Percentiles rank a stretch among this genome's conserved stretches.
Evolutionary conservation across 2,888 invertebrate genomes (phyloP).

Genomic region (Scaeva pyrastri): DNA sequence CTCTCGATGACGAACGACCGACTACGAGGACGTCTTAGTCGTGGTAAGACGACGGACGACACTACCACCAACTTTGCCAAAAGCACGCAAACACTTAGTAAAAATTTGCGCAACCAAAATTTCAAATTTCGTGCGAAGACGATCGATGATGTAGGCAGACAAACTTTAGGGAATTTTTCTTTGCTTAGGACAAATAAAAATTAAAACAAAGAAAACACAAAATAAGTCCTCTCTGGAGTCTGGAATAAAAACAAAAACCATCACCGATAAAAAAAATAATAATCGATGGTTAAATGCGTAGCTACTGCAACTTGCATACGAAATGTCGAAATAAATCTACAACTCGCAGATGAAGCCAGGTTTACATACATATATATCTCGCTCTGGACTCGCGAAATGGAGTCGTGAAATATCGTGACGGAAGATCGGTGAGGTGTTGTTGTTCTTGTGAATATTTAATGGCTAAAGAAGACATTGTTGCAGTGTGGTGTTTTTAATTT

Average conservation of each 20-base stretch:
- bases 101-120: constrained; percentile 58
- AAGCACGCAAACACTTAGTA: constrained; percentile 59
- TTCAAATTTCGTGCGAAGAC: constrained; percentile 68
- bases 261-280: constrained; percentile 62
- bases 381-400: background rate
- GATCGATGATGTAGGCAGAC: constrained; percentile 31
- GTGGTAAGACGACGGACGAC: constrained; percentile 11
- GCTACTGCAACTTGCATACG: constrained; percentile 69
- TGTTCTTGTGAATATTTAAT: constrained; percentile 18
- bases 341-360: background rate
- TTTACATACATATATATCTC: background rate
- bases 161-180: constrained; percentile 13
- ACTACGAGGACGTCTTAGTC: constrained; percentile 19
- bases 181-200: constrained; percentile 25
- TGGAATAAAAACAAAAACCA: constrained; percentile 47
- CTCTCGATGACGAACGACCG: constrained; percentile 19
- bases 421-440: constrained; percentile 2
- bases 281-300: constrained; percentile 69
- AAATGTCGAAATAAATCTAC: constrained; percentile 14
- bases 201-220: constrained; percentile 5
- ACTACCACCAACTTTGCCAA: constrained; percentile 32
- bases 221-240: constrained; percentile 37
- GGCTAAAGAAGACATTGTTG: constrained; percentile 13
- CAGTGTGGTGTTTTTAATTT: constrained; percentile 3
- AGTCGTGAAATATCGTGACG: constrained; percentile 6